Evolutionary conservation across 1,140 invertebrate genomes (phyloP), one percentile per base, ranked within the genome.

Genomic region (Papilio xuthus): DNA sequence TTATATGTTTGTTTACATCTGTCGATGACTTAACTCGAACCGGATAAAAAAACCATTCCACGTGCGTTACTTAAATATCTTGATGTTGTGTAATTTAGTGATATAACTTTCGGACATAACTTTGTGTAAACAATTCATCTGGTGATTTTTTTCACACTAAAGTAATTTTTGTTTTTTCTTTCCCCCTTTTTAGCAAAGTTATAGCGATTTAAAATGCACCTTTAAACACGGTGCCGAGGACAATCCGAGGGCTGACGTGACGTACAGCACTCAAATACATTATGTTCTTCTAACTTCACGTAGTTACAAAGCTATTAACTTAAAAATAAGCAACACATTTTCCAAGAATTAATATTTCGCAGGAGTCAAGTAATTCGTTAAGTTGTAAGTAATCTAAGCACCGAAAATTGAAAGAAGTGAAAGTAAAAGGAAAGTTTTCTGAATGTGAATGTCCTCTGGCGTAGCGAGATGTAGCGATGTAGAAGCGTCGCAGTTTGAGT

Each of bases 381-480:
- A 37, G 28, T 7, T 12, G 7, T 23, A 28, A 37, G 28, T 18
- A 60, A 75, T 56, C 56, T 41, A 12, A 37, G 7, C 41, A 28
- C 37, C 28, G 28, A 76, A 76, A 76, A 60, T 32, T 60, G 42
- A 50, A 50, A 73, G 71, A 37, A 75, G 72, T n/a, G 32, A 63
- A 76, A 63, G 74, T 76, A 26, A 76, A 63, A 42, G 32, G 74
- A 63, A 42, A 76, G 37, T 42, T 44, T 76, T 76, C 42, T 76
- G 56, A 76, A 76, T 75, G 53, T 26, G 47, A 75, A 75, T 75
- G 50, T 56, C 42, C 53, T 76, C 63, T 56, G 74, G 74, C 74
- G 74, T 76, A 76, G 74, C 74, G 50, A 6, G 18, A 18, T 53
- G 50, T 53, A 53, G 50, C 50, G 50, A 37, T 7, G 32, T 37